phyloP scores from a whole-genome alignment of 2,797 vertebrate species.

The Dendrocincla tyrannina region DNA sequence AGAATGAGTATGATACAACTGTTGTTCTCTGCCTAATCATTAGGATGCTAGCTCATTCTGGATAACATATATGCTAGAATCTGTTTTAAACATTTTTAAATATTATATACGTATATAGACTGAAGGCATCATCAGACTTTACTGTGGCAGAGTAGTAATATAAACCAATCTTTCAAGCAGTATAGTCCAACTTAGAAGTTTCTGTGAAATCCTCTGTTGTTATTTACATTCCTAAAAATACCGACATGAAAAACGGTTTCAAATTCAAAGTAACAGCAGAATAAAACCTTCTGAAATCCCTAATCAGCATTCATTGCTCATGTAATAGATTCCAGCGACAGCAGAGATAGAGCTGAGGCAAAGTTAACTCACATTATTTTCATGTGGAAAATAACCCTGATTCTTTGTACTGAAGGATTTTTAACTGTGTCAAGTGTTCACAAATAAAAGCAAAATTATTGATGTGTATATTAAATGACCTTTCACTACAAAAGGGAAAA shows the following conservation, averaged over 20 bases:
- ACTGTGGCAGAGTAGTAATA: not conserved
- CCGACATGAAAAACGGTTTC: not conserved
- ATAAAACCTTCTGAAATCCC: not conserved
- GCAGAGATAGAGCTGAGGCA: not conserved
- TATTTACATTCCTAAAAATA: conserved; percentile 21
- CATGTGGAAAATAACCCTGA: not conserved
- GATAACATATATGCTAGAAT: not conserved
- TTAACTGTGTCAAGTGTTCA: not conserved
- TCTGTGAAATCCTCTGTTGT: not conserved
- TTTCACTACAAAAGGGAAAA: not conserved
- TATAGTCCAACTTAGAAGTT: not conserved
- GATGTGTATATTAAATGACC: not conserved
- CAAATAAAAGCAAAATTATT: not conserved
- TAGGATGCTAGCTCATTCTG: not conserved
- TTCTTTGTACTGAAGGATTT: not conserved
- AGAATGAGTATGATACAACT: not conserved
- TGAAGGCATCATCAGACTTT: not conserved
- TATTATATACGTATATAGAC: not conserved
- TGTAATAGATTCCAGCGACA: not conserved
- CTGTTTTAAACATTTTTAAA: not conserved
- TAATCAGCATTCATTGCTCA: not conserved
- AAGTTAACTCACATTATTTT: not conserved
- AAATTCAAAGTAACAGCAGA: conserved; percentile 25
- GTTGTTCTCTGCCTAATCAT: not conserved
- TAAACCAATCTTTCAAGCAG: not conserved